phyloP scores from a whole-genome alignment of 2,888 invertebrate species.

The Brenthis daphne region DNA sequence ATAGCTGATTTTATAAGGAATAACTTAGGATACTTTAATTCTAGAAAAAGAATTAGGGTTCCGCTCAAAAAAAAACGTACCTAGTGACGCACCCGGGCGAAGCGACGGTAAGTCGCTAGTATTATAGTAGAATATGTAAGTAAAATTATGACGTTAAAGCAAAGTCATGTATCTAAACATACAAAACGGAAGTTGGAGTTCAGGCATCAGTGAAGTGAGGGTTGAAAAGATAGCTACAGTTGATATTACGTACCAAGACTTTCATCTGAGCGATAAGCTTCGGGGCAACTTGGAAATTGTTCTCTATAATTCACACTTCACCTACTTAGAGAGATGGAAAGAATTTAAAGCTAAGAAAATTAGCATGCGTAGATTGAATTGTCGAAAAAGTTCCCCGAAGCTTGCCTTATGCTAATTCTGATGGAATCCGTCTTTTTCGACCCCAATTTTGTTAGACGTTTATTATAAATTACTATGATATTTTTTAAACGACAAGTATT shows the following conservation, averaged over 20 bases:
- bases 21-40: too few relatives aligned
- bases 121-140: too few relatives aligned
- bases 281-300: slow-evolving; percentile 2
- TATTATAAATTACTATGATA: slow-evolving; percentile 23
- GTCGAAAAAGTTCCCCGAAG: slow-evolving; percentile 46
- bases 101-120: too few relatives aligned
- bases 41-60: too few relatives aligned
- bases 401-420: slow-evolving; percentile 46
- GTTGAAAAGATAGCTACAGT: background rate
- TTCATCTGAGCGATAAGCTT: slow-evolving; percentile 16
- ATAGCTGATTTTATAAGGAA: too few relatives aligned
- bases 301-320: slow-evolving; percentile 29
- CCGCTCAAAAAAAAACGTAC: too few relatives aligned
- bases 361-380: slow-evolving; percentile 55
- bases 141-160: background rate
- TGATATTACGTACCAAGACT: slow-evolving; percentile 6
- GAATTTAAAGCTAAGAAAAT: slow-evolving; percentile 41
- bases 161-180: background rate
- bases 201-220: background rate
- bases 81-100: too few relatives aligned
- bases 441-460: slow-evolving; percentile 36
- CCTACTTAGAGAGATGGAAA: slow-evolving; percentile 39
- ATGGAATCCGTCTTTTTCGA: slow-evolving; percentile 40
- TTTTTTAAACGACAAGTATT: background rate
- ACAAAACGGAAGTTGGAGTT: background rate